These are phyloP conservation scores for Hippocampus zosterae DNA, from an alignment of 2,113 vertebrate species.

Conservation along the genomic window DNA sequence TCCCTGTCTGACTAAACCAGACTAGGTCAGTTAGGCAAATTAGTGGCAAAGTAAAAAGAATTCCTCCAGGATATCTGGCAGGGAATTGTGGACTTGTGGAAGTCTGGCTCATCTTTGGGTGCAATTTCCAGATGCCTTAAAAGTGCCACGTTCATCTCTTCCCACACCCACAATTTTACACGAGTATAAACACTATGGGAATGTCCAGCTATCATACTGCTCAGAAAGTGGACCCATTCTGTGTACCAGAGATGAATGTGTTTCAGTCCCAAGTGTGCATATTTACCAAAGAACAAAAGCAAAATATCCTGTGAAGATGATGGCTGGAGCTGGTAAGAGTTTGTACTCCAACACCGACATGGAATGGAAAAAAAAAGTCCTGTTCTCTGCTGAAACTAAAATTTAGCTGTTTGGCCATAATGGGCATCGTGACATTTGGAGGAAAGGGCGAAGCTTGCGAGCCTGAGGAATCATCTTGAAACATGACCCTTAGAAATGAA, in stretches of 20 bases:
- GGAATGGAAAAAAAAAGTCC: neutral
- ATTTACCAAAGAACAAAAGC: neutral
- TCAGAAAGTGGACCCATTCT: neutral
- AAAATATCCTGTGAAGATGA: neutral
- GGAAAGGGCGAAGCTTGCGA: neutral
- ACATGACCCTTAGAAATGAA: too few relatives aligned
- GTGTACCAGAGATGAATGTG: neutral
- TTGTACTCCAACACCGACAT: neutral
- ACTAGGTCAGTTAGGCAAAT: too few relatives aligned
- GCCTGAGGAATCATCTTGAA: too few relatives aligned
- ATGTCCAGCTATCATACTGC: neutral
- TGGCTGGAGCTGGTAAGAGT: neutral
- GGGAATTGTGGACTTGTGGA: neutral
- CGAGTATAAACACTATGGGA: neutral
- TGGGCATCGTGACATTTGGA: neutral
- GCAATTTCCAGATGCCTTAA: too few relatives aligned
- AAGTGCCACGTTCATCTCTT: too few relatives aligned
- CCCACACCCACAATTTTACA: too few relatives aligned
- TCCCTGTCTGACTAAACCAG: too few relatives aligned
- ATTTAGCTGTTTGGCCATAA: neutral
- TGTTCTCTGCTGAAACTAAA: too few relatives aligned
- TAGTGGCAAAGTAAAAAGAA: too few relatives aligned
- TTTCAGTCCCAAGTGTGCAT: neutral
- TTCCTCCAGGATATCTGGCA: too few relatives aligned
- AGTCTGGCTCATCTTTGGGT: neutral